Evolutionary conservation across 2,888 invertebrate species (phyloP), one percentile per base, ranked within the genome.

Genomic region (Megaustenia siamemsis): DNA sequence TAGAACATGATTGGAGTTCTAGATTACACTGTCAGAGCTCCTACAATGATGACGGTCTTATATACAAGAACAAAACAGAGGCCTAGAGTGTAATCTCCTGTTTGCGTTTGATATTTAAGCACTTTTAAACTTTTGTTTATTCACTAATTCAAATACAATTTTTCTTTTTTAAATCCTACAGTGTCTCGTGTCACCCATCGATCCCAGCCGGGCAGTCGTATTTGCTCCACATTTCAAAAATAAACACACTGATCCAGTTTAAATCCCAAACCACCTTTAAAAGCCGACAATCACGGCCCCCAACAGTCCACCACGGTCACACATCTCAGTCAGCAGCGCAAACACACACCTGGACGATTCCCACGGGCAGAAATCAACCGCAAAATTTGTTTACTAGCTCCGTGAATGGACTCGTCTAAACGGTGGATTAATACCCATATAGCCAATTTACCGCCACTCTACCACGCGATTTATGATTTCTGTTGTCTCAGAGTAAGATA

Each of bases 391-490:
- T 76, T 60, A 60, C 38, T 40, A 60, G 24, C 45, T 38, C n/a
- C 40, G 56, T 60, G n/a, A 38, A 60, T 24, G 40, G 18, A 38
- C 28, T 60, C 53, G 60, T n/a, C 24, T 49, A 60, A 60, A 77
- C 40, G 38, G 77, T 60, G 56, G 77, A 60, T 77, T 77, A 77
- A 77, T 77, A 60, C 45, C 60, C 35, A 60, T 77, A 56, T 38
- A 60, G 77, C 21, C 77, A 38, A 77, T 77, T 77, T 60, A 77
- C 77, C n/a, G 40, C 60, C 77, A 77, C 77, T 77, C 56, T 8
- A 0, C 32, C 1, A 15, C 60, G 28, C n/a, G 77, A 77, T 77
- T 56, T 77, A 56, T n/a, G 38, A 38, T 77, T 40, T 56, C 60
- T 60, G 56, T 45, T 56, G 77, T 60, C 77, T 77, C 49, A 60